Evolutionary conservation across 2,888 invertebrate genomes (phyloP).

Genomic region (Erynnis tages): DNA sequence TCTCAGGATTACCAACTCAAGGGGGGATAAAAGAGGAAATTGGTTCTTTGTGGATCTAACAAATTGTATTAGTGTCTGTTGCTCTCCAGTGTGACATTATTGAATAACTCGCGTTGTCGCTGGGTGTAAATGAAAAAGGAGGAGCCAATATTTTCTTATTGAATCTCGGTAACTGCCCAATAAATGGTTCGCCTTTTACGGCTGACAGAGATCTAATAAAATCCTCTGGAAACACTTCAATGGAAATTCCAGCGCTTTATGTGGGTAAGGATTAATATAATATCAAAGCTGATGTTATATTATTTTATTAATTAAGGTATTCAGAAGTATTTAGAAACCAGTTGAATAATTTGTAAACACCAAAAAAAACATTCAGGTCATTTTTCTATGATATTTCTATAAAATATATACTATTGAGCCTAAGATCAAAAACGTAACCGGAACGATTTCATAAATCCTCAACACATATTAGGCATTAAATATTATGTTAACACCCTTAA

Average conservation of each 20-base stretch:
- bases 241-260: constrained; percentile 37
- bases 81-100: constrained; percentile 12
- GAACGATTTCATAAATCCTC: too few relatives aligned
- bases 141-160: constrained; percentile 54
- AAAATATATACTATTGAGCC: too few relatives aligned
- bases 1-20: background rate
- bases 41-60: constrained; percentile 10
- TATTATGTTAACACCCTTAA: too few relatives aligned
- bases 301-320: too few relatives aligned
- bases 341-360: too few relatives aligned
- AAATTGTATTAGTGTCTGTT: constrained; percentile 13
- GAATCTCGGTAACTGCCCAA: constrained; percentile 61
- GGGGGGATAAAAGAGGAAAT: background rate
- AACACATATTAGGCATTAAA: too few relatives aligned
- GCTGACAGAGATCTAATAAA: constrained; percentile 45
- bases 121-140: constrained; percentile 28
- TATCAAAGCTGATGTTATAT: too few relatives aligned
- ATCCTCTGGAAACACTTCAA: constrained; percentile 33
- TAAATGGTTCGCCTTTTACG: constrained; percentile 53
- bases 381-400: too few relatives aligned
- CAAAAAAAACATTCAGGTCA: too few relatives aligned
- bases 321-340: too few relatives aligned
- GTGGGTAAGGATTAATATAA: too few relatives aligned
- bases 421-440: too few relatives aligned
- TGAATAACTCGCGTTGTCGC: constrained; percentile 20